Conservation (phyloP, 2,888 invertebrate species). For the Nomada fabriciana region DNA sequence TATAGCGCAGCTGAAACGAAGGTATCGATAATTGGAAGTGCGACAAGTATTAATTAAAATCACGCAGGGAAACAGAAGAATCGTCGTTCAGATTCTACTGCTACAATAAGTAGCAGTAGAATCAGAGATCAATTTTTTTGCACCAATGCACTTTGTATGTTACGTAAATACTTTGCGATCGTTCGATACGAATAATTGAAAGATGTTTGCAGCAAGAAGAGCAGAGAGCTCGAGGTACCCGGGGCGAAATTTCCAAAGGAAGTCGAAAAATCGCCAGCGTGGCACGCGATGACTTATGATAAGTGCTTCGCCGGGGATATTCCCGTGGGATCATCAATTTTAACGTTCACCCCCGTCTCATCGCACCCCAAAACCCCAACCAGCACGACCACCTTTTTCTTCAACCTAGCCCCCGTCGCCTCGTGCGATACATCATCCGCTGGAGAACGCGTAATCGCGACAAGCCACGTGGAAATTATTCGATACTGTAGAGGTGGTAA, state of each 20-base stretch:
- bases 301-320: conserved; percentile 68
- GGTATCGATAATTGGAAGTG: too few relatives aligned
- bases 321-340: conserved; percentile 70
- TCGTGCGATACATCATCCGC: conserved; percentile 53
- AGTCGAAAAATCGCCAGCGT: conserved; percentile 66
- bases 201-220: not conserved
- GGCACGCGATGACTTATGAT: conserved; percentile 70
- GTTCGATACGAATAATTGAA: too few relatives aligned
- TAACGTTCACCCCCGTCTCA: conserved; percentile 61
- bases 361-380: conserved; percentile 31
- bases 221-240: conserved; percentile 5
- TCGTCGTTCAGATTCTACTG: too few relatives aligned
- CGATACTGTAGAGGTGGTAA: conserved; percentile 24
- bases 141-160: too few relatives aligned
- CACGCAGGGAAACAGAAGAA: too few relatives aligned
- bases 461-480: conserved; percentile 43
- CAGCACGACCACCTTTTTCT: conserved; percentile 56
- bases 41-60: too few relatives aligned
- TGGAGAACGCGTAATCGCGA: conserved; percentile 60
- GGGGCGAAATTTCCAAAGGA: conserved; percentile 51
- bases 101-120: too few relatives aligned
- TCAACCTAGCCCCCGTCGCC: conserved; percentile 17
- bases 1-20: too few relatives aligned
- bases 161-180: too few relatives aligned
- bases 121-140: too few relatives aligned